Conservation (phyloP, 2,113 vertebrate species). For the Hypomesus transpacificus region DNA sequence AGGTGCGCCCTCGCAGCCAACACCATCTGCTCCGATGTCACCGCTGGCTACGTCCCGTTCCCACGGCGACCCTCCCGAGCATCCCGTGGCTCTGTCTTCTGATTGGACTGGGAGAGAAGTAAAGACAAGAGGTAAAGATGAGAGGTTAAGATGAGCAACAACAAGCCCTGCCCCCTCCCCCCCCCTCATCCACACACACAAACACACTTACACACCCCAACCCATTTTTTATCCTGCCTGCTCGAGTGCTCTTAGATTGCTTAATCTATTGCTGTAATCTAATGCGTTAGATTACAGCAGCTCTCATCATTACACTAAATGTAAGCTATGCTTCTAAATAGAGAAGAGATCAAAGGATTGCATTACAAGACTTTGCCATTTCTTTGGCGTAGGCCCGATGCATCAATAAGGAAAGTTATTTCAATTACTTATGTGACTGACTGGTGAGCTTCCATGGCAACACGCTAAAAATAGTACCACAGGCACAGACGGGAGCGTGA, state of each 20-base stretch:
- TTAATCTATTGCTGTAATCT: no score
- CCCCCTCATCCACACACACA: no score
- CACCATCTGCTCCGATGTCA: constrained; percentile 72
- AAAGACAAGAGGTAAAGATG: constrained; percentile 57
- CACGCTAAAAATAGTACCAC: constrained; percentile 63
- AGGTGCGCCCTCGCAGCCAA: constrained; percentile 64
- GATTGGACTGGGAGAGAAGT: constrained; percentile 67
- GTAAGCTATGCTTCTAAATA: neutral
- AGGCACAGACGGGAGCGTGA: constrained; percentile 58
- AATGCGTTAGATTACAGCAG: no score
- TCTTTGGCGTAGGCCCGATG: constrained; percentile 8
- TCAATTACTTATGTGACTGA: constrained; percentile 52
- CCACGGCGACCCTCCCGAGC: constrained; percentile 60
- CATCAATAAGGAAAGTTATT: constrained; percentile 49
- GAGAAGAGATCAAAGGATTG: neutral
- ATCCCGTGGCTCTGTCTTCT: constrained; percentile 64
- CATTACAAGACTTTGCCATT: neutral
- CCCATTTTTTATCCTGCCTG: no score
- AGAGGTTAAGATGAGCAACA: constrained; percentile 11
- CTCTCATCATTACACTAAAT: no score
- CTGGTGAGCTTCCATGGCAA: constrained; percentile 59
- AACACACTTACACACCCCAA: no score
- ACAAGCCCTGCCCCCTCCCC: no score
- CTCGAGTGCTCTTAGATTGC: no score
- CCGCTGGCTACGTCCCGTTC: constrained; percentile 60